Base-by-base conservation (phyloP, 2,113 vertebrate genomes). In the Morone saxatilis region DNA sequence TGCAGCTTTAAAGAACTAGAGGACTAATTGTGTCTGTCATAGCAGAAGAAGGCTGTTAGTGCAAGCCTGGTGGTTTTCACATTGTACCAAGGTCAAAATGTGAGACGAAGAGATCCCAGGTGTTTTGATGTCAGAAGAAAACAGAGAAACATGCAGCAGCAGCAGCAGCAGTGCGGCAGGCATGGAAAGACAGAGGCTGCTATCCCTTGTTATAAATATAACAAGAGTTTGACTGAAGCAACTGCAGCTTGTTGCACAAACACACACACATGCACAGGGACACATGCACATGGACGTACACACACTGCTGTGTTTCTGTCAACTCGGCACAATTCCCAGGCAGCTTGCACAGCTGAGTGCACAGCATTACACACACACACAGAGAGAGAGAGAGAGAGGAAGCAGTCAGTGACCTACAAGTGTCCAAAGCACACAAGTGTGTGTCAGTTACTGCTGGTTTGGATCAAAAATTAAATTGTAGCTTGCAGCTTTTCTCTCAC, bases 271-370 rank as follows among this genome's bases (percentile, higher is more conserved):
- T 57, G 51, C 31, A 73, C 54, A 56, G 22, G 63, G 16, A 69
- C 76, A 76, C 31, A 70, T n/a, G 13, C 59, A 61, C 17, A 61
- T 1, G 2, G 17, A 53, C 19, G 4, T 16, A 48, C 80, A 67
- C 38, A 31, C 73, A 68, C 59, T 71, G 62, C 88, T 80, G 83
- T 66, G 79, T 92, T 92, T 93, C 87, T 94, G 94, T 91, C 92
- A 91, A 93, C 83, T 93, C 88, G 81, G 92, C 94, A 94, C 90
- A 93, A 93, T 94, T 93, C 86, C 87, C 86, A 84, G 91, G 88
- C 91, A 87, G 92, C 92, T 76, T 87, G 86, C 89, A 91, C 91
- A 90, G 89, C 87, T 89, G 90, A 93, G 86, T 92, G 92, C 91
- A 93, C 87, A 86, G 66, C 85, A 87, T 81, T 71, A 71, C 74